A percentile compares a stretch with the other conserved stretches of the same genome.
phyloP scores from a whole-genome alignment of 2,113 vertebrate species.

The Epinephelus fuscoguttatus region DNA sequence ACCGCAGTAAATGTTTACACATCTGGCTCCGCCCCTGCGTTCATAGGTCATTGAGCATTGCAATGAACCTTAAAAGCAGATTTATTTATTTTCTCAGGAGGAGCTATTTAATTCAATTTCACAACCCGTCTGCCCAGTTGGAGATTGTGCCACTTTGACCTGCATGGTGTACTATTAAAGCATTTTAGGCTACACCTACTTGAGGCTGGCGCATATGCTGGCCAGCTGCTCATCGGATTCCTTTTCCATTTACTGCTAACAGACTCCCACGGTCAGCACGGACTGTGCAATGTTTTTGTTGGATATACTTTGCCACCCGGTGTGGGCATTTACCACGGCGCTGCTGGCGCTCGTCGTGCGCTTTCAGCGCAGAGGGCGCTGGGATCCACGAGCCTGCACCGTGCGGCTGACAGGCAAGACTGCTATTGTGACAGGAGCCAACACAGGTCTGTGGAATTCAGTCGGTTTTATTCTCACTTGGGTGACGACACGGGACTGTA shows the following conservation, averaged over 20 bases:
- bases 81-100: too few relatives aligned
- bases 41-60: too few relatives aligned
- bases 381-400: conserved; percentile 83
- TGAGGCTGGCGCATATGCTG: too few relatives aligned
- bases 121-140: background rate
- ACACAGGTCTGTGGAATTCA: conserved; percentile 81
- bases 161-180: background rate
- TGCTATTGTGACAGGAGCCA: conserved; percentile 90
- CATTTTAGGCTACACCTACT: background rate
- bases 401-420: conserved; percentile 87
- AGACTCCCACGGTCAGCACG: background rate
- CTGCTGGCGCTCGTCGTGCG: conserved; percentile 78
- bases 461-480: fast-evolving
- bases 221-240: fast-evolving
- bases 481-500: too few relatives aligned
- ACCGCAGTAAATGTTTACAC: too few relatives aligned
- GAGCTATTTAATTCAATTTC: background rate
- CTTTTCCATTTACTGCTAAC: background rate
- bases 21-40: too few relatives aligned
- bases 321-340: conserved; percentile 76
- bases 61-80: too few relatives aligned
- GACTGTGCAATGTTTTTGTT: conserved; percentile 55
- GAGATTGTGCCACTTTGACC: too few relatives aligned
- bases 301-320: conserved; percentile 64
- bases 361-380: conserved; percentile 43